These are phyloP conservation scores for Pachyuromys duprasi DNA, from an alignment of 2,797 vertebrate species.

Conservation along the genomic window DNA sequence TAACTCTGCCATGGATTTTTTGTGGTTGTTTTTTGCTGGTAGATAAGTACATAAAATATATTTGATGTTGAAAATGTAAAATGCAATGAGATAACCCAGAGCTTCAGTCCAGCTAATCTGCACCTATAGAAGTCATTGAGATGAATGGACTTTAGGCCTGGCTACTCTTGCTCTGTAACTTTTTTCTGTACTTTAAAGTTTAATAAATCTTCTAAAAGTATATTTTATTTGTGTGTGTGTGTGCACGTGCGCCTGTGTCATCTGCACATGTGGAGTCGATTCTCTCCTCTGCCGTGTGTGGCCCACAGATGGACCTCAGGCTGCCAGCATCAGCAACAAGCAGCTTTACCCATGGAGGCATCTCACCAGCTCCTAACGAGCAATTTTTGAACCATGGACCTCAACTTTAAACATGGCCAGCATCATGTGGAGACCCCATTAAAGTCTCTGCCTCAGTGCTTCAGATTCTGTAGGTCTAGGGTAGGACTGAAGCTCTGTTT, in stretches of 20 bases:
- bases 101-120: not conserved
- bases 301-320: not conserved
- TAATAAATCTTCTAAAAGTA: not conserved
- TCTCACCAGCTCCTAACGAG: not conserved
- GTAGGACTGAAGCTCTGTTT: not conserved
- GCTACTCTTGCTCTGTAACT: not conserved
- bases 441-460: not conserved
- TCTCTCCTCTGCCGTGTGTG: not conserved
- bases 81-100: not conserved
- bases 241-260: not conserved
- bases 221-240: not conserved
- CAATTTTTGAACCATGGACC: not conserved
- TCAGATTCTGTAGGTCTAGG: not conserved
- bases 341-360: not conserved
- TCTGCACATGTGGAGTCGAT: not conserved
- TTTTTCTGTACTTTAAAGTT: not conserved
- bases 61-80: not conserved
- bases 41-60: not conserved
- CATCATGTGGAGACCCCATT: not conserved
- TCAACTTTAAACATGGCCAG: not conserved
- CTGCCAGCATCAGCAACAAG: not conserved
- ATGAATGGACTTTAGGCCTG: not conserved
- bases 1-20: not conserved
- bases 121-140: not conserved
- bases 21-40: not conserved